Percentiles rank a stretch among this genome's conserved stretches.
These are phyloP conservation scores for Agrotis segetum DNA, from an alignment of 2,888 invertebrate species.

Conservation along the genomic window DNA sequence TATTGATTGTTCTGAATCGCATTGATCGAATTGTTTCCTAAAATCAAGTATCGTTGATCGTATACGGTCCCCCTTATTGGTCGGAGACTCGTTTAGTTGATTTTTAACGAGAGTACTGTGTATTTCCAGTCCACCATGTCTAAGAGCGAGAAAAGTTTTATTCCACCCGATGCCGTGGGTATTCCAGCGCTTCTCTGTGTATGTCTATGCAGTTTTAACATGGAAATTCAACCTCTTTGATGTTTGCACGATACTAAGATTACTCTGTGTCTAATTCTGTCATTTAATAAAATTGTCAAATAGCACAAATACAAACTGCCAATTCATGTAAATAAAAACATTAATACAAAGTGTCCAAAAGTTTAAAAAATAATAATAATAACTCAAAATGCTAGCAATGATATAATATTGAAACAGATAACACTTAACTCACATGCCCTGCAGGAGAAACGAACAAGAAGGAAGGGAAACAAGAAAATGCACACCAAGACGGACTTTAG, in stretches of 20 bases:
- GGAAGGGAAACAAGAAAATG: neutral
- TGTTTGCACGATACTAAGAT: neutral
- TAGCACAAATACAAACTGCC: slow-evolving; percentile 1
- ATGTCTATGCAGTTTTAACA: neutral
- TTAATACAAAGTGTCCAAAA: slow-evolving; percentile 11
- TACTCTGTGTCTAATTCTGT: slow-evolving; percentile 21
- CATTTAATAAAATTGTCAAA: slow-evolving; percentile 22
- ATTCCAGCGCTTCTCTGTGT: too few species aligned
- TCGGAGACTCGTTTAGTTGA: too few species aligned
- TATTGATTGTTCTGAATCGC: neutral
- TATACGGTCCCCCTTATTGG: neutral
- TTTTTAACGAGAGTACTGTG: too few species aligned
- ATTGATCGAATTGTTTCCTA: too few species aligned
- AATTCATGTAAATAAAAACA: neutral
- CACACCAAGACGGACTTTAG: slow-evolving; percentile 6
- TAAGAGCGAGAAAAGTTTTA: too few species aligned
- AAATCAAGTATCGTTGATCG: neutral
- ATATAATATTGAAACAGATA: neutral
- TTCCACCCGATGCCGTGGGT: too few species aligned
- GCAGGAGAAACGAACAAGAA: slow-evolving; percentile 9
- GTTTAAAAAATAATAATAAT: neutral
- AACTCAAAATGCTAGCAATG: slow-evolving; percentile 12
- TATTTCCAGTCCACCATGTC: too few species aligned
- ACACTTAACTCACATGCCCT: slow-evolving; percentile 28
- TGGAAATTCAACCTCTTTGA: neutral